Percentiles rank a stretch among this genome's conserved stretches.
Conservation (phyloP, 2,888 invertebrate genomes). For the Orchesella flavescens region DNA sequence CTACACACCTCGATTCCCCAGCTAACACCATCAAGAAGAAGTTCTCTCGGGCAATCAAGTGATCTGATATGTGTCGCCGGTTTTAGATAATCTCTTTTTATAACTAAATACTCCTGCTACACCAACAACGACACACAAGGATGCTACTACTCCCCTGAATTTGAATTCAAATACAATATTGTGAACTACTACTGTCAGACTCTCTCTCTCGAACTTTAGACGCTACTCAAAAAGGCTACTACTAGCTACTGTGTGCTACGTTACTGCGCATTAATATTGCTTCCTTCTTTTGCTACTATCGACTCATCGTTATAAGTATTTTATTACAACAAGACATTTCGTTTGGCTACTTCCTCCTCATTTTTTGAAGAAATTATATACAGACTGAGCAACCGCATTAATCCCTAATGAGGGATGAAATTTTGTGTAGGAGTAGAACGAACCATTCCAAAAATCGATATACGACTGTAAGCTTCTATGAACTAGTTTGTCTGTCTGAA, state of each 20-base stretch:
- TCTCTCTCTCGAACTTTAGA: background rate
- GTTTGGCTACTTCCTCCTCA: background rate
- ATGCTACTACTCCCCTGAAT: constrained; percentile 10
- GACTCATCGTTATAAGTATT: no score
- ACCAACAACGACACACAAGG: background rate
- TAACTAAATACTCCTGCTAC: constrained; percentile 11
- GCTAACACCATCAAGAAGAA: background rate
- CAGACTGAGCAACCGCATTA: no score
- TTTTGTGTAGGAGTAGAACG: no score
- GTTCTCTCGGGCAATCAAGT: constrained; percentile 6
- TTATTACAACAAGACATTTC: constrained; percentile 3
- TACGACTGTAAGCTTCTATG: no score
- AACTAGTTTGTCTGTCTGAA: no score
- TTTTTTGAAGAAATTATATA: background rate
- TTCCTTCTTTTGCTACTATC: background rate
- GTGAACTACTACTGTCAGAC: constrained; percentile 17
- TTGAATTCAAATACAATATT: background rate
- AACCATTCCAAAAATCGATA: no score
- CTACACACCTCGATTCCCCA: background rate
- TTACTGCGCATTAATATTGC: background rate
- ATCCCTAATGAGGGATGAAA: no score
- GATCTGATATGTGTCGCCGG: constrained; percentile 15
- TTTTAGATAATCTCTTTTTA: constrained; percentile 4
- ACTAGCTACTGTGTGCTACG: constrained; percentile 5
- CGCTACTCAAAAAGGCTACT: constrained; percentile 30